Evolutionary conservation across 2,113 vertebrate species (phyloP).

Genomic region (Cynopterus brachyotis): DNA sequence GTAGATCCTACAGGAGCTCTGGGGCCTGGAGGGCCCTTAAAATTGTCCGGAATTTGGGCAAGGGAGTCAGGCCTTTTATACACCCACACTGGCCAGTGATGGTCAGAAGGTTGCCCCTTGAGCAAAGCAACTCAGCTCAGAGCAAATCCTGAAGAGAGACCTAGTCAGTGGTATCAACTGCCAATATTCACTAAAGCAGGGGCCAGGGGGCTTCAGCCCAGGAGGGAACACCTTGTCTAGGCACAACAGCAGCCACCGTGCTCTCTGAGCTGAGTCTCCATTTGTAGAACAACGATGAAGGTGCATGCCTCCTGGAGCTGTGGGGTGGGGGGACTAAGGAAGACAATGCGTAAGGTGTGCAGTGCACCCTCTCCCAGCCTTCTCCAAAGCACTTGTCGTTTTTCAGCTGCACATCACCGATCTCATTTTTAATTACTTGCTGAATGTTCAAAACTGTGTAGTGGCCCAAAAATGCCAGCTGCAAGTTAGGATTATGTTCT

Average conservation of each 20-base stretch:
- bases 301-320: not conserved
- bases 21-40: too few species aligned
- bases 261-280: not conserved
- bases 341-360: rapidly evolving
- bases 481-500: not conserved
- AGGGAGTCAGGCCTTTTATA: not conserved
- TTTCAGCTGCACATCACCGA: not conserved
- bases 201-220: not conserved
- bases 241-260: rapidly evolving
- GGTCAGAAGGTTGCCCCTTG: not conserved
- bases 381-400: not conserved
- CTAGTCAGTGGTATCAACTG: not conserved
- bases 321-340: too few species aligned
- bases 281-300: not conserved
- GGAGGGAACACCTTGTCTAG: not conserved
- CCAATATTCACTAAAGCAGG: not conserved
- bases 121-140: not conserved
- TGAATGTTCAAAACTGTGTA: not conserved
- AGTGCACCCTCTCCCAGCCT: rapidly evolving
- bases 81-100: not conserved
- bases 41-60: not conserved
- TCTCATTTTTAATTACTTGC: not conserved
- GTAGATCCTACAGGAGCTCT: not conserved
- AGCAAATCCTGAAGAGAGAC: not conserved
- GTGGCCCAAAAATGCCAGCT: not conserved